A percentile compares a stretch with the other conserved stretches of the same genome.
phyloP scores from a whole-genome alignment of 2,113 vertebrate genomes.

The Scartelaos histophorus region DNA sequence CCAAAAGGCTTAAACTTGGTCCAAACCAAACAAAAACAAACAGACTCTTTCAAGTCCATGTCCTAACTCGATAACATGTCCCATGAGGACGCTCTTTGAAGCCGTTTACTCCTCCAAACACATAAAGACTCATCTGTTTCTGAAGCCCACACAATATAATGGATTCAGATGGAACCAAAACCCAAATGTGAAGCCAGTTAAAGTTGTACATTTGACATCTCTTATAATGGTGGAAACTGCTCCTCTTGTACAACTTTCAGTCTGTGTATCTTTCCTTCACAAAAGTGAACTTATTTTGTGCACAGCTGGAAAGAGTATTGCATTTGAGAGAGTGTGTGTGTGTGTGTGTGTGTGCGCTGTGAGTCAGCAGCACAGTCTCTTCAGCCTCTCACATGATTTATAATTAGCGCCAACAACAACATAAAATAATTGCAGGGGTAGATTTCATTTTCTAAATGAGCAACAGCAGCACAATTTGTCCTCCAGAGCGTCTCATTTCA shows the following conservation, averaged over 20 bases:
- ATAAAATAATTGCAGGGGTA: conserved; percentile 59
- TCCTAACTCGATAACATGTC: conserved; percentile 23
- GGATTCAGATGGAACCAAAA: conserved; percentile 6
- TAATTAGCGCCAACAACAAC: conserved; percentile 65
- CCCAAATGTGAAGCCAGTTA: background rate
- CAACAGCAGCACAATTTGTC: conserved; percentile 62
- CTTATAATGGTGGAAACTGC: background rate
- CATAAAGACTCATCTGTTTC: conserved; percentile 4
- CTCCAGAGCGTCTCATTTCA: conserved; percentile 54
- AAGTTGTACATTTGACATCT: background rate
- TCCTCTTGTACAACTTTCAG: conserved; percentile 20
- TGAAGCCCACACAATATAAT: background rate
- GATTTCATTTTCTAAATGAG: conserved; percentile 64
- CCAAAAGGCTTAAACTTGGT: conserved; percentile 22
- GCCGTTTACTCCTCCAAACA: conserved; percentile 4
- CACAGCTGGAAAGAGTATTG: conserved; percentile 66
- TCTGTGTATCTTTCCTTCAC: conserved; percentile 48
- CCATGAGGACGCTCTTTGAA: conserved; percentile 11
- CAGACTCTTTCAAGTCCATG: background rate
- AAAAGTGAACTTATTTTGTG: conserved; percentile 59
- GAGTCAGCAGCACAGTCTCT: conserved; percentile 51
- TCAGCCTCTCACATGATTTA: conserved; percentile 49
- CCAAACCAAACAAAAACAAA: conserved; percentile 22
- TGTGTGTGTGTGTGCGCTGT: conserved; percentile 21
- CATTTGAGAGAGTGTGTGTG: conserved; percentile 52